Evolutionary conservation across 2,888 invertebrate species (phyloP).

Genomic region (Strigamia crassipes): DNA sequence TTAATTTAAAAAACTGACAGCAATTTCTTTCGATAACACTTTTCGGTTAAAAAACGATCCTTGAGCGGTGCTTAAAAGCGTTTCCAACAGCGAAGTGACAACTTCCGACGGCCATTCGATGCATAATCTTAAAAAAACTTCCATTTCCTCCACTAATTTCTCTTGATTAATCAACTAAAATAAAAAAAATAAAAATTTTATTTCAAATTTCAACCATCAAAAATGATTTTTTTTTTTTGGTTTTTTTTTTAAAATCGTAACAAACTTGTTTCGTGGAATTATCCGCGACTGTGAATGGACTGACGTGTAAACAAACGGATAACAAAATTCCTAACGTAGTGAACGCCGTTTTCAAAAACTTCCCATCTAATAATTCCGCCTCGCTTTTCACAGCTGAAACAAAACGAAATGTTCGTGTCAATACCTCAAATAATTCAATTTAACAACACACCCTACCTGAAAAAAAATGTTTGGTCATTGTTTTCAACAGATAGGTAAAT

Average conservation of each 20-base stretch:
- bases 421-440: background rate
- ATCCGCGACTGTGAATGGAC: background rate
- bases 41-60: background rate
- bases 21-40: background rate
- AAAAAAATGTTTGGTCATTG: background rate
- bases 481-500: background rate
- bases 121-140: background rate
- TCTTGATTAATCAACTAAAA: background rate
- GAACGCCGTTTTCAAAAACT: background rate
- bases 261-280: background rate
- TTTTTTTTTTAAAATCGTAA: background rate
- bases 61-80: background rate
- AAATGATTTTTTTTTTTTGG: no score
- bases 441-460: background rate
- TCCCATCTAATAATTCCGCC: background rate
- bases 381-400: background rate
- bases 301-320: background rate
- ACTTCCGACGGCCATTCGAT: background rate
- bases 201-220: background rate
- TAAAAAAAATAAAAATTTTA: background rate
- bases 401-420: background rate
- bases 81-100: background rate
- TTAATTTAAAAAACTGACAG: background rate
- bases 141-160: background rate
- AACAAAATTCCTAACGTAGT: background rate